Evolutionary conservation across 2,113 vertebrate species (phyloP).

Genomic region (Corythoichthys haematopterus): DNA sequence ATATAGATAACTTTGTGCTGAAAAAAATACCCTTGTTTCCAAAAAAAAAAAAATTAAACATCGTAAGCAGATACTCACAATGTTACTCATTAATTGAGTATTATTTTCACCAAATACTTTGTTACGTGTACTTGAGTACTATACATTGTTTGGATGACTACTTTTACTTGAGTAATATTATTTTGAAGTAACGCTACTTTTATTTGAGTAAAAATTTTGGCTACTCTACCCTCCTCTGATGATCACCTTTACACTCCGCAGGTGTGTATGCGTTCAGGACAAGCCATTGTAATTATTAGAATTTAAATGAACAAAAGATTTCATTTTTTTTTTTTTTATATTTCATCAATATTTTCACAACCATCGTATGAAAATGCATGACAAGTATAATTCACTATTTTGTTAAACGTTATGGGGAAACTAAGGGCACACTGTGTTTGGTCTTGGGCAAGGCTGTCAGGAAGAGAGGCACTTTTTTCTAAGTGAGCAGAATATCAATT

Average conservation of each 20-base stretch:
- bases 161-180: no score
- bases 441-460: background rate
- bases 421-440: background rate
- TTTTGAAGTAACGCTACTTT: no score
- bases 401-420: background rate
- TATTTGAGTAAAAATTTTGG: no score
- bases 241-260: constrained; percentile 1
- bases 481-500: background rate
- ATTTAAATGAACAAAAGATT: background rate
- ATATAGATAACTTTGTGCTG: no score
- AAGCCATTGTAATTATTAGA: background rate
- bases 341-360: background rate
- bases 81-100: background rate
- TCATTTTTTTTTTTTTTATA: background rate
- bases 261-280: background rate
- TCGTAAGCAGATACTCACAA: no score
- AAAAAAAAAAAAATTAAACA: no score
- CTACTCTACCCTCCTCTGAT: no score
- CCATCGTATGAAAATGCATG: background rate
- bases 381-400: background rate
- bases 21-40: no score
- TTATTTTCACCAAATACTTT: no score
- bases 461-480: background rate
- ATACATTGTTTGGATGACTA: no score
- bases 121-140: no score